A percentile compares a stretch with the other conserved stretches of the same genome.
Evolutionary conservation across 1,140 invertebrate genomes (phyloP).

Genomic region (Temnothorax longispinosus): DNA sequence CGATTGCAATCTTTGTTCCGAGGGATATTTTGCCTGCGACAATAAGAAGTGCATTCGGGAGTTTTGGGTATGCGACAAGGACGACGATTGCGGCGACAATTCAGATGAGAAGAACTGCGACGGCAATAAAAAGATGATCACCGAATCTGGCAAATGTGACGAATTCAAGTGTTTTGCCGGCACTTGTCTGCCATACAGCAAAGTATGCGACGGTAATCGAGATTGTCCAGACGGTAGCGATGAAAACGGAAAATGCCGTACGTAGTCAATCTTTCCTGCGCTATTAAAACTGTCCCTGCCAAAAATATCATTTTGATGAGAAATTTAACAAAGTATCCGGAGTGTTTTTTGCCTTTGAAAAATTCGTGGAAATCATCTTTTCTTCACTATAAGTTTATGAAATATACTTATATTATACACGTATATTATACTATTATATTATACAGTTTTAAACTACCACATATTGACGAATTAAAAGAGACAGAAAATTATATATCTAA

Average conservation of each 20-base stretch:
- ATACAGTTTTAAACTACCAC: too few relatives aligned
- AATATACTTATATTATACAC: not conserved
- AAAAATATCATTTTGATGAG: not conserved
- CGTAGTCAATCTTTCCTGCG: constrained; percentile 70
- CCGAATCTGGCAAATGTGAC: constrained; percentile 73
- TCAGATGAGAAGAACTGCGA: constrained; percentile 88
- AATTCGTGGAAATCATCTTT: not conserved
- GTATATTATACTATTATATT: too few relatives aligned
- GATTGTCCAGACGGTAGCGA: constrained; percentile 92
- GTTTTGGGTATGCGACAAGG: constrained; percentile 89
- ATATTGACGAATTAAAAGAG: not conserved
- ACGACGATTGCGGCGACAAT: constrained; percentile 90
- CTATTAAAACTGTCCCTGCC: not conserved
- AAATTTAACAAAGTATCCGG: not conserved
- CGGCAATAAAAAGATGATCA: not conserved
- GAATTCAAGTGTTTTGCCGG: constrained; percentile 88
- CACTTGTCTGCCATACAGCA: constrained; percentile 89
- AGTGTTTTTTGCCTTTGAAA: not conserved
- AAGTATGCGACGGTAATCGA: constrained; percentile 91
- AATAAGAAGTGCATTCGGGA: constrained; percentile 88
- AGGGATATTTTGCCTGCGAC: constrained; percentile 87
- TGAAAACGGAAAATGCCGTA: constrained; percentile 88
- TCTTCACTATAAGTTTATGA: not conserved
- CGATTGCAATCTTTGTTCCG: constrained; percentile 87
- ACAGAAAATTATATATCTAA: not conserved